phyloP scores from a whole-genome alignment of 1,140 invertebrate species.

The Drosophila pseudoananassae region DNA sequence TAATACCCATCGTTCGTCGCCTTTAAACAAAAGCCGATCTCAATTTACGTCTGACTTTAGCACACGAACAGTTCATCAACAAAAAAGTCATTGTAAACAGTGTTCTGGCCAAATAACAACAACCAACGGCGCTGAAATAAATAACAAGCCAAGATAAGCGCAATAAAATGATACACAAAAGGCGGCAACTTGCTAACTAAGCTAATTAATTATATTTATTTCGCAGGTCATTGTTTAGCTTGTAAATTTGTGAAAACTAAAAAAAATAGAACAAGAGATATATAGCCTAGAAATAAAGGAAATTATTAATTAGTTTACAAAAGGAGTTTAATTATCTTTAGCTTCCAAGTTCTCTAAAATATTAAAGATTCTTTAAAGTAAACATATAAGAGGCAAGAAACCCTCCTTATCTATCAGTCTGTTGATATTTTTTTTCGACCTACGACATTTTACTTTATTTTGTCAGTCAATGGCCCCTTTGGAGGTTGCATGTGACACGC shows the following conservation, averaged over 20 bases:
- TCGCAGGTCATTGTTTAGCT: background rate
- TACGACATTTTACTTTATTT: conserved; percentile 20
- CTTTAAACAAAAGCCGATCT: conserved; percentile 48
- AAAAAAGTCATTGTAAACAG: conserved; percentile 30
- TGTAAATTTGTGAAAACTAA: background rate
- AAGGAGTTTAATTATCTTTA: too few relatives aligned
- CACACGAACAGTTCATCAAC: conserved; percentile 28
- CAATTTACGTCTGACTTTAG: conserved; percentile 31
- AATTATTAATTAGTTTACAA: background rate
- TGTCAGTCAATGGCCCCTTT: conserved; percentile 46
- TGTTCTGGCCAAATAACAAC: conserved; percentile 21
- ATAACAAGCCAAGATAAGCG: conserved; percentile 37
- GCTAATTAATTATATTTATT: conserved; percentile 38
- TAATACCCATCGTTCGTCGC: conserved; percentile 38
- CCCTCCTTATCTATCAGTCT: conserved; percentile 1
- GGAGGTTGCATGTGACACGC: conserved; percentile 62
- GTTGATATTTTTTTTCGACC: background rate
- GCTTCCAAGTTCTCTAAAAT: too few relatives aligned
- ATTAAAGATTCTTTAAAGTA: background rate
- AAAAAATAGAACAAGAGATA: background rate
- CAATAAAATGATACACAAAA: conserved; percentile 26
- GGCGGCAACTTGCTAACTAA: conserved; percentile 52
- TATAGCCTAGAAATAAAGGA: background rate
- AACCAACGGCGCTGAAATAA: conserved; percentile 19
- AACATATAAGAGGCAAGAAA: conserved; percentile 2